phyloP scores from a whole-genome alignment of 2,888 invertebrate genomes.

The Stegophylla sp. region DNA sequence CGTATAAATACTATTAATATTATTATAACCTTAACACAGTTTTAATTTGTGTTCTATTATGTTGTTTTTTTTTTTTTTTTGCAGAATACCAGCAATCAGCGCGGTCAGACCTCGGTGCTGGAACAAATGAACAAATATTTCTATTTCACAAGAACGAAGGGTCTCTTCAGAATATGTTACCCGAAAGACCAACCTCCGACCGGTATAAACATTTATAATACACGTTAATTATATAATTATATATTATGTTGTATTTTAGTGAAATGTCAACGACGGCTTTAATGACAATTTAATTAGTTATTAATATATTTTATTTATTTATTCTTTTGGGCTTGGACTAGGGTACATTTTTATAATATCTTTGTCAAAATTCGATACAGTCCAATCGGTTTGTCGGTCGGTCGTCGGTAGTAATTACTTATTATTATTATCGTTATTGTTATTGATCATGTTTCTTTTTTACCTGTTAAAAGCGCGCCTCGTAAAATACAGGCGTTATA shows the following conservation, averaged over 20 bases:
- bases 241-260: too few relatives aligned
- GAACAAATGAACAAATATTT: conserved; percentile 85
- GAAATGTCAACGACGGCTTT: too few relatives aligned
- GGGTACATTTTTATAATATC: background rate
- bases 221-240: too few relatives aligned
- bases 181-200: conserved; percentile 87
- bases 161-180: conserved; percentile 92
- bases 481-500: too few relatives aligned
- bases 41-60: conserved; percentile 12
- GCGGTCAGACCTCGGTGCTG: conserved; percentile 73
- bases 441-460: too few relatives aligned
- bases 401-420: conserved; percentile 1
- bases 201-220: conserved; percentile 68
- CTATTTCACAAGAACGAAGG: conserved; percentile 90
- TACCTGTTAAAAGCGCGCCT: too few relatives aligned
- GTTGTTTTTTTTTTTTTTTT: background rate
- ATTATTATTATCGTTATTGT: too few relatives aligned
- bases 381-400: conserved; percentile 20
- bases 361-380: conserved; percentile 28
- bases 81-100: conserved; percentile 68
- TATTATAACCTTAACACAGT: conserved; percentile 3
- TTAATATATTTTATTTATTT: too few relatives aligned
- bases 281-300: too few relatives aligned
- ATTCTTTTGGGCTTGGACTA: background rate
- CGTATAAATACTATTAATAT: too few relatives aligned